Evolutionary conservation across 2,113 vertebrate genomes (phyloP), one percentile per base, ranked within the genome.

Genomic region (Oceanites oceanicus): DNA sequence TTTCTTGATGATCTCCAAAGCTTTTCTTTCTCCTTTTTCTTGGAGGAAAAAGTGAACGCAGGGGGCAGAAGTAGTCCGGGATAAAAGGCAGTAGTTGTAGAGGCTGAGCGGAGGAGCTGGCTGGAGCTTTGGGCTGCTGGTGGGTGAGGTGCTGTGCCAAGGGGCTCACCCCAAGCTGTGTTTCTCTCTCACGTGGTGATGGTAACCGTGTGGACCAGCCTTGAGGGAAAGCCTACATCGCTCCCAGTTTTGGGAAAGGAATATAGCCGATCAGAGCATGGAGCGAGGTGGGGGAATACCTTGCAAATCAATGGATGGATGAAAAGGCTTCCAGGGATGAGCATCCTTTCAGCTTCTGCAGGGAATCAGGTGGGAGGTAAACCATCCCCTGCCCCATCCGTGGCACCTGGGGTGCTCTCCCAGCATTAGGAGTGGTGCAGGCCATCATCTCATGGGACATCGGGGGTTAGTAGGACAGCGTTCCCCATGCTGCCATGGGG

Each of bases 351-450:
- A 45, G 30, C 25, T 72, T 75, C 58, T 44, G 12, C 1, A 2
- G 19, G 53, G 62, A 79, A 53, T 61, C 50, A 13, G 16, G 15
- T 67, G 47, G 42, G 34, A 81, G 53, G 56, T n/a, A 11, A 88
- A 68, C 26, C 18, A 7, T 18, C 7, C 17, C 15, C 16, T 65
- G n/a, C 26, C 20, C 22, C 6, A 7, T 44, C 1, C 0, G 2
- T 53, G 66, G 30, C 47, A 27, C 19, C 25, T 45, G 62, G 18
- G 17, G 5, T 8, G 21, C 49, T 63, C 15, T 50, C 19, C 62
- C 66, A 72, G n/a, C 17, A 0, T 21, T 38, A 66, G 78, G 40
- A 7, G 17, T 25, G 65, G 32, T 30, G 29, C 52, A 78, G 26
- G 25, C 36, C 32, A 27, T 26, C 21, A 3, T 34, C 42, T 55